Base-by-base conservation (phyloP, 2,888 invertebrate species). In the Nymphalis urticae region DNA sequence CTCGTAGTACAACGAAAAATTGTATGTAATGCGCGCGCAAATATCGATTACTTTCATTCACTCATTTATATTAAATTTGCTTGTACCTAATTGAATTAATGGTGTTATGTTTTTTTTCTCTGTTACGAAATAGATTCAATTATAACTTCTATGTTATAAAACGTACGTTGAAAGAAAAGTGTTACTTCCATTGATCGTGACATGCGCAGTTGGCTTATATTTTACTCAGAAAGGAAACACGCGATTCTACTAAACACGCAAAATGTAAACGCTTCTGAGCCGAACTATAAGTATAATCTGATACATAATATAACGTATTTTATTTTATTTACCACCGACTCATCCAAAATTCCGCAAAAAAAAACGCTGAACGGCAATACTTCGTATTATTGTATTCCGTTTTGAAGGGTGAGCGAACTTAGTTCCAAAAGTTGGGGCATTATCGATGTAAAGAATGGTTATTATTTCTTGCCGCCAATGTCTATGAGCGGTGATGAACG, bases 21-120 rank as follows among this genome's bases (percentile, higher is more conserved):
- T 87, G 77, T 80, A 76, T 54, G 64, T 68, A 69, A 68, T 90
- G 91, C 91, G 91, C 91, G 91, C 91, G 91, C 91, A 91, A 64
- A 69, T 84, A 88, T 89, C 82, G 89, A 90, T 90, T 86, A 76
- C 75, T 66, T 79, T 77, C 82, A 84, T 84, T 82, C 81, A 82
- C 79, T 80, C 81, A 80, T 78, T 78, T 82, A 73, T 82, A 84
- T 84, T 83, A 82, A 81, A 79, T 78, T 78, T 58, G 58, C 80
- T 80, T 80, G 81, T 85, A 84, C 79, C 75, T 85, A 84, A 88
- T 87, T 87, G 81, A 85, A 86, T 87, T 87, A 84, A 77, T 76
- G 51, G 83, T 73, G 84, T 87, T 86, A 85, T 76, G 75, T 74
- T 73, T 78, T 77, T 64, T 50, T 27, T 32, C 32, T 32, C 13